Conservation (phyloP, 2,113 vertebrate genomes). For the Hystrix brachyura region DNA sequence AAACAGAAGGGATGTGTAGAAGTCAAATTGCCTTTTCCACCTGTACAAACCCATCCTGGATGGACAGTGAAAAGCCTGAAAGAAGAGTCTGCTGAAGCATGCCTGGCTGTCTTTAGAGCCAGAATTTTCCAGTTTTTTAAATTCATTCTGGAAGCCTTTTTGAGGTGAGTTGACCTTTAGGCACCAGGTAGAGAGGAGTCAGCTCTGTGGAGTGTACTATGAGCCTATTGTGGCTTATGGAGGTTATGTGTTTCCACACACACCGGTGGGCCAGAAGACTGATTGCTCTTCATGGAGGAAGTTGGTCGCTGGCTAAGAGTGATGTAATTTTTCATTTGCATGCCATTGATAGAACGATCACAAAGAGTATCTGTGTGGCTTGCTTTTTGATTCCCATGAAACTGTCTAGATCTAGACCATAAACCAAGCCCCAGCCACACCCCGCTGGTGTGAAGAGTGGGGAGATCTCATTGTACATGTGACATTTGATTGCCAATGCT, state of each 20-base stretch:
- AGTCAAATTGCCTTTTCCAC: not conserved
- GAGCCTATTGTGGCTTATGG: not conserved
- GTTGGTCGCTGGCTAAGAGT: not conserved
- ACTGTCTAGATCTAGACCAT: not conserved
- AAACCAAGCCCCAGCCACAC: not conserved
- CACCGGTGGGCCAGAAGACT: not conserved
- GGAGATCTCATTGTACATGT: not conserved
- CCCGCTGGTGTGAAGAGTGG: not conserved
- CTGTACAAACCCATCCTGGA: not conserved
- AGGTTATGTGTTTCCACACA: not conserved
- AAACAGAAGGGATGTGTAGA: not conserved
- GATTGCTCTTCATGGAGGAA: not conserved
- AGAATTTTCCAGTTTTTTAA: slow-evolving; percentile 35
- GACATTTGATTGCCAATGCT: not conserved
- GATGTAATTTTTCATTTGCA: not conserved
- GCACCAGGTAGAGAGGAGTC: not conserved
- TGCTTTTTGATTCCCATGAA: not conserved
- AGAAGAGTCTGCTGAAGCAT: not conserved
- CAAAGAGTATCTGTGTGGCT: not conserved
- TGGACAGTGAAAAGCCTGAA: not conserved
- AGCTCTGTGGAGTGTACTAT: not conserved
- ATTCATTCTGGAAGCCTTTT: slow-evolving; percentile 7
- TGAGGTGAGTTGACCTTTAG: not conserved
- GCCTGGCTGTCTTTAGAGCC: not conserved
- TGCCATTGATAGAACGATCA: not conserved